Base-by-base conservation (phyloP, 2,888 invertebrate genomes). In the Lithodes maja region DNA sequence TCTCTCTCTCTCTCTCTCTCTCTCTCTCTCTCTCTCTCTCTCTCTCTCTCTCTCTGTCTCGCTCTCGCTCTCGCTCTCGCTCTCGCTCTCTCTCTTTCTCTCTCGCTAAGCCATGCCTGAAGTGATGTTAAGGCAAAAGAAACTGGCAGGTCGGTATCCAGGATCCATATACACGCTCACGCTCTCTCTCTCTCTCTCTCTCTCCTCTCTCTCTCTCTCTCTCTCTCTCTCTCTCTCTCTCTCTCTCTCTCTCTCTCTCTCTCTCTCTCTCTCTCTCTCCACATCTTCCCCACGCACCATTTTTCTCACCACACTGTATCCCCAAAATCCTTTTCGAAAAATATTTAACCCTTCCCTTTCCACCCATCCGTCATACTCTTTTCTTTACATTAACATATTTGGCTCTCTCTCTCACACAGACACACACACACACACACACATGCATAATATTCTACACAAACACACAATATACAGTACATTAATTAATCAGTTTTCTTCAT, bases 401-500 rank as follows among this genome's bases (percentile, higher is more conserved):
- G 7, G 5, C 61, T 61, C 61, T 55, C 55, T 55, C 55, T 55
- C 55, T 55, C 61, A 61, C 61, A 33, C 61, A 61, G 1, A 61
- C 61, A 5, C 61, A 81, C 49, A 61, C 3, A 53, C 33, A 81
- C 17, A 83, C 49, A n/a, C 52, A 80, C 75, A 89, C 68, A 85
- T 54, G 1, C 52, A 85, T 33, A 84, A n/a, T 3, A n/a, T 33
- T 5, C 85, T 3, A 69, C 15, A 33, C 33, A 33, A 33, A 33
- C 33, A 33, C 33, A 33, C 33, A 33, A 33, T 33, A 33, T 33
- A 33, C 33, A 33, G 0, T 33, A 33, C 33, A 33, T 33, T 33
- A 33, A 33, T 33, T 33, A 33, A 33, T 33, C 33, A 33, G 33
- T 33, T 33, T 33, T 33, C 33, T 33, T 33, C 33, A 33, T 33